Base-by-base conservation (phyloP, 1,140 invertebrate genomes). In the Sitophilus oryzae region DNA sequence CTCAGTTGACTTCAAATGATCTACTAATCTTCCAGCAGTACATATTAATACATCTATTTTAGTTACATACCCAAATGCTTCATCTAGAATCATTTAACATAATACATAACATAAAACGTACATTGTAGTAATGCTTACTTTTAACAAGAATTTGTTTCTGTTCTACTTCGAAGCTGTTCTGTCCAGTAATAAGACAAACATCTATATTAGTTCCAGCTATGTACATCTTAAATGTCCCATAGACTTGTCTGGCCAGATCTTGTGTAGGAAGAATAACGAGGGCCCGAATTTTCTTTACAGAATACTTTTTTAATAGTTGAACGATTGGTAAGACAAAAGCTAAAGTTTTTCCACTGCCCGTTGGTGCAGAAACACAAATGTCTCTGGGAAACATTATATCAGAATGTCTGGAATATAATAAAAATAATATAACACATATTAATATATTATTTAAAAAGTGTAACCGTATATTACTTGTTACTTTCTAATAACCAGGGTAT, bases 271-370 rank as follows among this genome's bases (percentile, higher is more conserved):
- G 73, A 11, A 99, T 85, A 19, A 96, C 79, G 38, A 99, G 68
- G 38, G 91, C 94, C 56, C 88, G 74, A 10, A 98, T 77, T 63
- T 82, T 76, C 56, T 74, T 77, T 1, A 79, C 71, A 9, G 74
- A 61, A 48, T 59, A 80, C 63, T 56, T 72, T 65, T 75, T 80
- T 59, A 63, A 66, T 64, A 79, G 77, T 73, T 98, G 90, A 41
- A 99, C 76, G 42, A 98, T 85, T 10, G 96, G 96, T 49, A 98
- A 73, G 53, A 91, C 90, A 81, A 92, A 98, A 3, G 93, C 85
- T 42, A 98, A 73, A 1, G 96, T 98, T 79, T 99, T 99, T 8
- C 96, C 96, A 80, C 93, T 96, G 9, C 96, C 96, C 11, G 96
- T 99, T 16, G 95, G 93, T 36, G 95, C 93, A 18, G 93, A 96